Base-by-base conservation (phyloP, 2,797 vertebrate species). In the Squalus acanthias region DNA sequence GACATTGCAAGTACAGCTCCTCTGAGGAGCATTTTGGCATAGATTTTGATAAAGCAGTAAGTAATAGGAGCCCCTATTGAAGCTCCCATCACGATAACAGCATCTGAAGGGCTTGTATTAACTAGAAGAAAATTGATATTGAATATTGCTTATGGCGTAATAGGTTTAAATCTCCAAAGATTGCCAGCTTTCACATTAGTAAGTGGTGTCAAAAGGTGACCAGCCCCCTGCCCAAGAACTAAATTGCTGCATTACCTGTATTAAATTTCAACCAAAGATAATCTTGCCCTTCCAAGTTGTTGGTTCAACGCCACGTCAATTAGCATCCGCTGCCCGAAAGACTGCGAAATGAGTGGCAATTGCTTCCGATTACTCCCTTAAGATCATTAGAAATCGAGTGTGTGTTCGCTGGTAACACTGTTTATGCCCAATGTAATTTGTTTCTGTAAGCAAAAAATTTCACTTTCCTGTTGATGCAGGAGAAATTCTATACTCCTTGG, bases 71-170 rank as follows among this genome's bases (percentile, higher is more conserved):
- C 29, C 3, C 10, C 50, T 26, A 15, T 29, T n/a, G 29, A 95
- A 33, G 50, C 46, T 20, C 29, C 70, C 70, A 76, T 95, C 94
- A 95, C 2, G 24, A n/a, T 95, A 95, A 95, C 29, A 95, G 46
- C 94, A 33, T 76, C 94, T 95, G 70, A 95, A 95, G 94, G 70
- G 94, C 70, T 76, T 95, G 50, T 95, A 95, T 95, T 95, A 95
- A 95, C 94, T 95, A 95, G 94, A 95, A n/a, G 46, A 95, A 74
- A 95, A 95, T 72, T 95, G 94, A 95, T 95, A 76, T 95, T 95
- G 94, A 95, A 95, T 95, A 95, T 76, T 95, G 94, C 94, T 95
- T 76, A 60, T 76, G 29, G 70, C 20, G 50, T 95, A 95, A 95
- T 74, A 70, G 15, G 70, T 95, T 95, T 95, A 95, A 95, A 53